These are phyloP conservation scores for Drosophila bocki DNA, from an alignment of 1,140 invertebrate species.

Conservation along the genomic window DNA sequence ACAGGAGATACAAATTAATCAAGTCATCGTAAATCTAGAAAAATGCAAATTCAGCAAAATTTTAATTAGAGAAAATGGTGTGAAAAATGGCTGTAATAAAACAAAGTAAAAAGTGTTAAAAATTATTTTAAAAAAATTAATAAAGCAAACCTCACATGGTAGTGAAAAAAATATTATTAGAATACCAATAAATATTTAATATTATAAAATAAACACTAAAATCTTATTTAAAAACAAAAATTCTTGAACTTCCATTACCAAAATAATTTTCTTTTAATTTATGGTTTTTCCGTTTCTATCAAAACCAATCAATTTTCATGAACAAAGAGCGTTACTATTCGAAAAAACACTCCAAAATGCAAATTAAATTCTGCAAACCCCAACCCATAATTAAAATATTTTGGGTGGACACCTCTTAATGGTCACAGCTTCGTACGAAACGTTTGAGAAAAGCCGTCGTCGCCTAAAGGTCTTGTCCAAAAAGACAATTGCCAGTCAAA, in stretches of 20 bases:
- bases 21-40: not conserved
- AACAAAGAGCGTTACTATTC: not conserved
- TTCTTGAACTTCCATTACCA: not conserved
- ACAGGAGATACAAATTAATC: not conserved
- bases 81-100: not conserved
- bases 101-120: too few relatives aligned
- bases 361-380: not conserved
- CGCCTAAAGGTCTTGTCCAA: constrained; percentile 31
- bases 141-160: too few relatives aligned
- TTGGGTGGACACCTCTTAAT: constrained; percentile 37
- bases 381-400: constrained; percentile 17
- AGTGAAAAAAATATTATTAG: not conserved
- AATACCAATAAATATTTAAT: too few relatives aligned
- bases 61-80: not conserved
- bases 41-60: not conserved
- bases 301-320: not conserved
- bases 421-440: constrained; percentile 16
- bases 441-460: constrained; percentile 17
- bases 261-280: not conserved
- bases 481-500: constrained; percentile 40
- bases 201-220: too few relatives aligned
- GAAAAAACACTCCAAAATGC: not conserved
- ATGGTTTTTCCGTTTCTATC: too few relatives aligned
- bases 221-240: not conserved
- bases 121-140: too few relatives aligned